phyloP scores from a whole-genome alignment of 2,113 vertebrate genomes.

The Ploceus nigricollis region DNA sequence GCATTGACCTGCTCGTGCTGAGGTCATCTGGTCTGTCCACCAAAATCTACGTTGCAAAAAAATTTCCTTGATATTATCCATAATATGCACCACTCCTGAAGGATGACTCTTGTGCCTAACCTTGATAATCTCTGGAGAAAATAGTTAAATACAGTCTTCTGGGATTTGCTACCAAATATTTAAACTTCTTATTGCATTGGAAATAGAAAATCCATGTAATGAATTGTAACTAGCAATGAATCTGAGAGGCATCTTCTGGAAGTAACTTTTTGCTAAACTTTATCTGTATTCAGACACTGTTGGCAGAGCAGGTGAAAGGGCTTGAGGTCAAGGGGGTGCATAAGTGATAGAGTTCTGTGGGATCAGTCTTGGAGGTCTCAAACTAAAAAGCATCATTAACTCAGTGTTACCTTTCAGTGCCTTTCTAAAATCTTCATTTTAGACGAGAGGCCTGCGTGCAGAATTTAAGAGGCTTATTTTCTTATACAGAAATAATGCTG shows the following conservation, averaged over 20 bases:
- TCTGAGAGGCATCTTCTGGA: not conserved
- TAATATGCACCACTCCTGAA: not conserved
- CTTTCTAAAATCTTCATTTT: conserved; percentile 67
- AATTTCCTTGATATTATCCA: not conserved
- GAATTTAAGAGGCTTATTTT: conserved; percentile 70
- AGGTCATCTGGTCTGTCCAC: not conserved
- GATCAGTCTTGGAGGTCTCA: conserved; percentile 16
- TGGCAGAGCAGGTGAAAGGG: not conserved
- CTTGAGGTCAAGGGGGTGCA: not conserved
- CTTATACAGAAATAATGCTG: conserved; percentile 67
- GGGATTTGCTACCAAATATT: not conserved
- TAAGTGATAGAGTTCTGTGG: not conserved
- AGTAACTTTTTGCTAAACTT: conserved; percentile 28
- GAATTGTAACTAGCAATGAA: not conserved
- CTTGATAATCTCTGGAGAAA: not conserved
- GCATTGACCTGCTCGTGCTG: not conserved
- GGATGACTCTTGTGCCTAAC: not conserved
- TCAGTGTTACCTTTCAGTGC: conserved; percentile 49
- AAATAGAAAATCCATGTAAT: not conserved
- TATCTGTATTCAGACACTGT: not conserved
- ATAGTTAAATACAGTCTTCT: not conserved
- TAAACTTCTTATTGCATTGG: not conserved
- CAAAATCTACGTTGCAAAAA: not conserved
- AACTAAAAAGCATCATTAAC: conserved; percentile 52
- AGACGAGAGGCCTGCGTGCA: conserved; percentile 41